Percentiles rank a stretch among this genome's conserved stretches.
Evolutionary conservation across 1,140 invertebrate species (phyloP).

Genomic region (Phenacoccus solenopsis): DNA sequence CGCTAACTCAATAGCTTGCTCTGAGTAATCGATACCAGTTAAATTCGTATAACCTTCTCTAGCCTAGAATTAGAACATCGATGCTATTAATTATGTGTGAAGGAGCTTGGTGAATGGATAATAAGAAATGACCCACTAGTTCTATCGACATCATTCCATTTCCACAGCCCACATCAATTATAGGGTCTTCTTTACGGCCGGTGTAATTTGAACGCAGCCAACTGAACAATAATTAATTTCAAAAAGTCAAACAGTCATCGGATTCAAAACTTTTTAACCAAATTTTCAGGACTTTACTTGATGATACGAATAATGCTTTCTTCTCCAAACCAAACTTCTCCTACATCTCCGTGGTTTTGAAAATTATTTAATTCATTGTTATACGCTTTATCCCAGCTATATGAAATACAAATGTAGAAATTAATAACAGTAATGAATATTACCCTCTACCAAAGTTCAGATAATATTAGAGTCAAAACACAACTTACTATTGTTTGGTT

Average conservation of each 20-base stretch:
- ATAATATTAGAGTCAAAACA: no score
- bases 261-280: constrained; percentile 35
- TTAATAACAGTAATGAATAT: neutral
- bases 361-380: constrained; percentile 68
- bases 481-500: neutral
- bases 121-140: constrained; percentile 38
- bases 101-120: neutral
- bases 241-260: constrained; percentile 23
- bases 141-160: constrained; percentile 77
- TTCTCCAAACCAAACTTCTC: constrained; percentile 89
- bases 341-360: constrained; percentile 67
- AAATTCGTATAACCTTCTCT: constrained; percentile 59
- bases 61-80: constrained; percentile 32
- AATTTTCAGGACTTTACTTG: constrained; percentile 47
- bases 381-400: constrained; percentile 74
- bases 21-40: constrained; percentile 71
- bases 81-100: neutral
- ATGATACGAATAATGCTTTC: constrained; percentile 60
- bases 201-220: constrained; percentile 21
- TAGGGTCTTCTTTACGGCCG: constrained; percentile 25
- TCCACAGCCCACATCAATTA: constrained; percentile 65
- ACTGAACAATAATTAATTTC: neutral
- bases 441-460: neutral
- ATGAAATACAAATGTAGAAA: constrained; percentile 24
- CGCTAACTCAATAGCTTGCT: constrained; percentile 61